Conservation (phyloP, 2,797 vertebrate genomes). For the Hippocampus kuda region DNA sequence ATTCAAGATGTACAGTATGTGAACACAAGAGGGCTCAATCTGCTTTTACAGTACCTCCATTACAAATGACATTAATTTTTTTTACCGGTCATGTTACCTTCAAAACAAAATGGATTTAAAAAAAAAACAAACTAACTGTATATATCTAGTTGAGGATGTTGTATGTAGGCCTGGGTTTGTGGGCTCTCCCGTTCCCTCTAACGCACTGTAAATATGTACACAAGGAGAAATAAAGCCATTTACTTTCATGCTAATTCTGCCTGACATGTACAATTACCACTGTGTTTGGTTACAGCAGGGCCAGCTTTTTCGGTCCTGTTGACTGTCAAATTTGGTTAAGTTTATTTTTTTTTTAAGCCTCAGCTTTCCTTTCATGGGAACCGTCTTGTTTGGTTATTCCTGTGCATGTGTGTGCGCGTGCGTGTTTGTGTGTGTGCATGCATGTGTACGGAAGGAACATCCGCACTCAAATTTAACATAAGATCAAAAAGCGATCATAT, state of each 20-base stretch:
- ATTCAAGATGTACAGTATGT: slow-evolving; percentile 9
- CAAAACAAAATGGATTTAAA: slow-evolving; percentile 17
- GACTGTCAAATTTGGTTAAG: slow-evolving; percentile 73
- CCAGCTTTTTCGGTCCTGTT: slow-evolving; percentile 67
- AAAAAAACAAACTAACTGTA: slow-evolving; percentile 1
- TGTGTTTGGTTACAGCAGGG: slow-evolving; percentile 66
- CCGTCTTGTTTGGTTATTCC: slow-evolving; percentile 39
- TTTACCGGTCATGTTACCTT: slow-evolving; percentile 20
- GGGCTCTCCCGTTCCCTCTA: slow-evolving; percentile 23
- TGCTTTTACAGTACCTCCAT: slow-evolving; percentile 25
- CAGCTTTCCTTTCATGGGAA: slow-evolving; percentile 53
- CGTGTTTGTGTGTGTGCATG: slow-evolving; percentile 8
- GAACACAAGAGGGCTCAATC: slow-evolving; percentile 16
- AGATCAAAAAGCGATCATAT: background rate
- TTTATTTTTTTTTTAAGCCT: slow-evolving; percentile 52
- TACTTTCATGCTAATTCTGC: slow-evolving; percentile 69
- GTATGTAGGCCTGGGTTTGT: slow-evolving; percentile 27
- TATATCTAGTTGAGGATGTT: slow-evolving; percentile 19
- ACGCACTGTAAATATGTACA: slow-evolving; percentile 24
- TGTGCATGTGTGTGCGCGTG: slow-evolving; percentile 13
- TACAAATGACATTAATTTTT: slow-evolving; percentile 21
- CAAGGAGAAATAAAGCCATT: slow-evolving; percentile 58
- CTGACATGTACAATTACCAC: slow-evolving; percentile 75
- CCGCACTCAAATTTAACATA: slow-evolving; percentile 5
- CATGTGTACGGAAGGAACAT: slow-evolving; percentile 8